Conservation (phyloP, 2,113 vertebrate species). For the Ammospiza caudacuta region DNA sequence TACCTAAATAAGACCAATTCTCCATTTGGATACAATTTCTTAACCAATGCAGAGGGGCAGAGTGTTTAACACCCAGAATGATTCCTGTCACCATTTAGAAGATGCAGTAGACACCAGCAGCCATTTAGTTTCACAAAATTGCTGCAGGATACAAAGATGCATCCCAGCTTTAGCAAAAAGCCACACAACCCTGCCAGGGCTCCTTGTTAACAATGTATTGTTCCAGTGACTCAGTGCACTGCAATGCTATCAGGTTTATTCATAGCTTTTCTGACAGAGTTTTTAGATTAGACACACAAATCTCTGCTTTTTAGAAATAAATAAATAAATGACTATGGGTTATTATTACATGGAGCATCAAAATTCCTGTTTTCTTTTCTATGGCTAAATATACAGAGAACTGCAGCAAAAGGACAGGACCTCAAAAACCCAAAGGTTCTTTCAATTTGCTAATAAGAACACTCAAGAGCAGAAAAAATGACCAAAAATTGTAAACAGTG, state of each 20-base stretch:
- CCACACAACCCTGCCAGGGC: not conserved
- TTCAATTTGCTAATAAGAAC: not conserved
- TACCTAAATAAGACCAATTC: not conserved
- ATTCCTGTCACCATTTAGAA: not conserved
- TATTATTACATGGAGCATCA: not conserved
- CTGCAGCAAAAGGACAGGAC: not conserved
- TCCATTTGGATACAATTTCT: not conserved
- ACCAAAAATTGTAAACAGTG: not conserved
- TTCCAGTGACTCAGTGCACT: not conserved
- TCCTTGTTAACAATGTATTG: not conserved
- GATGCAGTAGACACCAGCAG: not conserved
- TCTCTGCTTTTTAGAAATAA: not conserved
- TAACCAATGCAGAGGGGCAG: rapidly evolving
- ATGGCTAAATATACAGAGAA: not conserved
- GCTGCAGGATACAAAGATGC: not conserved
- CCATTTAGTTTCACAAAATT: not conserved
- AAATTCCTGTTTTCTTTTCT: not conserved
- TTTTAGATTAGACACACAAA: not conserved
- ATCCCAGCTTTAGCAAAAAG: conserved; percentile 4
- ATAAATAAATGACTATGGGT: not conserved
- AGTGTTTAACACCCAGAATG: not conserved
- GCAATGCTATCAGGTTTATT: conserved; percentile 2
- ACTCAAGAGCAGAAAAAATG: not conserved
- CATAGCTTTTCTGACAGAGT: not conserved
- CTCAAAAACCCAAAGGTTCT: not conserved